Evolutionary conservation across 2,797 vertebrate species (phyloP).

Genomic region (Cossypha caffra): DNA sequence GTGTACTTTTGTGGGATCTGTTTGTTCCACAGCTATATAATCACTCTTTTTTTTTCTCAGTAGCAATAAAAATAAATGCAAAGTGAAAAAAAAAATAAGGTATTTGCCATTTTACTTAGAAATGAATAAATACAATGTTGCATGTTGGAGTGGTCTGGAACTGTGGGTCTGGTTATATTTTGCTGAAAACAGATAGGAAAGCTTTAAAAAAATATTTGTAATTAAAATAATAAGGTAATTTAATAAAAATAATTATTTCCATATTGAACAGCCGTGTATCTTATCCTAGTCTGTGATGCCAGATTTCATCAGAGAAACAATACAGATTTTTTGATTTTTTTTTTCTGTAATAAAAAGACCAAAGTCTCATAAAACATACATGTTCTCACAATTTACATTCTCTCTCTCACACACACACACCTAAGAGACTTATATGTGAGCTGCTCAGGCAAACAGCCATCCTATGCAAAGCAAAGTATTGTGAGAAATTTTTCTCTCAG

Average conservation of each 20-base stretch:
- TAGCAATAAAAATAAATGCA: background rate
- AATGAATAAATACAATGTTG: background rate
- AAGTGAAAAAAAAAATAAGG: background rate
- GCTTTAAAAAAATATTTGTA: background rate
- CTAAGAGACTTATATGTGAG: background rate
- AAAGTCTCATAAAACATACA: background rate
- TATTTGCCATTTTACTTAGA: background rate
- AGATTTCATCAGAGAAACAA: background rate
- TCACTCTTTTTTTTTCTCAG: background rate
- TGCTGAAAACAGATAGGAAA: background rate
- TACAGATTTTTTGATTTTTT: background rate
- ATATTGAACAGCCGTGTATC: background rate
- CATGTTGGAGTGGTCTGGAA: background rate
- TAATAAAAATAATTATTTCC: background rate
- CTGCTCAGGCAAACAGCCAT: background rate
- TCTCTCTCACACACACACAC: too few species aligned
- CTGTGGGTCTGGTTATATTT: background rate
- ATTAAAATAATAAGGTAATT: background rate
- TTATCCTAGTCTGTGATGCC: background rate
- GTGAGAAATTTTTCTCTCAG: background rate
- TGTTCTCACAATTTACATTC: background rate
- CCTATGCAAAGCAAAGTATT: background rate
- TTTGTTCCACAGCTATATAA: background rate
- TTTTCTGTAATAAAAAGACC: background rate
- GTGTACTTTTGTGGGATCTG: background rate